Percentiles rank a stretch among this genome's conserved stretches.
Evolutionary conservation across 2,113 vertebrate species (phyloP).

Genomic region (Engraulis encrasicolus): DNA sequence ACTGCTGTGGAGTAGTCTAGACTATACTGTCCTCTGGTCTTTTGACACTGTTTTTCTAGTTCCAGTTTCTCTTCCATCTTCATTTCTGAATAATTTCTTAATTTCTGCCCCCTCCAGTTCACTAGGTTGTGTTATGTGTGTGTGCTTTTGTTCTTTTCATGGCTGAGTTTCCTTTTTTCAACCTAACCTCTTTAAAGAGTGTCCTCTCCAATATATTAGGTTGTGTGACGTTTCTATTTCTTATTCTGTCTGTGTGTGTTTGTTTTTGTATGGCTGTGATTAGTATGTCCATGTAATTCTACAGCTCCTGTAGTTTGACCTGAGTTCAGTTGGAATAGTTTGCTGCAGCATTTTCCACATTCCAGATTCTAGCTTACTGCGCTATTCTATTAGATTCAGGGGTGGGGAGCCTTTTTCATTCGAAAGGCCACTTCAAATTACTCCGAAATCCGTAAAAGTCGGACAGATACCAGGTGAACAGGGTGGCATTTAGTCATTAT

Average conservation of each 20-base stretch:
- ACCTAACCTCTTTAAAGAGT: too few relatives aligned
- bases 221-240: too few relatives aligned
- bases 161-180: neutral
- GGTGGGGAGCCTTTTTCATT: too few relatives aligned
- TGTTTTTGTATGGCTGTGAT: too few relatives aligned
- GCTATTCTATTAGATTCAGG: neutral
- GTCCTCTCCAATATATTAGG: too few relatives aligned
- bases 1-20: neutral
- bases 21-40: neutral
- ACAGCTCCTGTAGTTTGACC: neutral
- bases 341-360: neutral
- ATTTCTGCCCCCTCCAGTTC: too few relatives aligned
- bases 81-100: too few relatives aligned
- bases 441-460: too few relatives aligned
- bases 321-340: neutral
- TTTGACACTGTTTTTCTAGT: neutral
- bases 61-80: neutral
- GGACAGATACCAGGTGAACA: too few relatives aligned
- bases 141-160: neutral
- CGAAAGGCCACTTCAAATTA: too few relatives aligned
- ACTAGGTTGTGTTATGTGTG: neutral
- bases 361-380: neutral
- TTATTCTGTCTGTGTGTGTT: too few relatives aligned
- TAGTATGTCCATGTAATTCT: neutral
- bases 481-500: too few relatives aligned